Base-by-base conservation (phyloP, 2,113 vertebrate species). In the Cephalopholis sonnerati region DNA sequence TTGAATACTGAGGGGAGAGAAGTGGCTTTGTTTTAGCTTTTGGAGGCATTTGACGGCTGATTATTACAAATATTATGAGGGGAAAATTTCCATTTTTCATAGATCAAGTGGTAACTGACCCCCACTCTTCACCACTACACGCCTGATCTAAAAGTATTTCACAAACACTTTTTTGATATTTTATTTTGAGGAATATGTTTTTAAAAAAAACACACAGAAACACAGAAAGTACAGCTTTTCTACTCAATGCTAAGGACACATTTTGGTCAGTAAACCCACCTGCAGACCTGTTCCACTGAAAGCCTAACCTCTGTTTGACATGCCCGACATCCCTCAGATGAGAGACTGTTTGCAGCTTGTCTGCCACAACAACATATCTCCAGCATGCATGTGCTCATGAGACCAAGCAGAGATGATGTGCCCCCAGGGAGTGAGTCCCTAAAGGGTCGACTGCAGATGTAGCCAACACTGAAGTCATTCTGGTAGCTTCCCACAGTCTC, bases 391-490 rank as follows among this genome's bases (percentile, higher is more conserved):
- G 36, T 59, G 64, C 74, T 73, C 73, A 44, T 73, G 74, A 75
- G 64, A 75, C 53, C 66, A 25, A 55, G 44, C 25, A 48, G 27
- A 77, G 67, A 73, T 46, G 46, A 67, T 2, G 51, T 61, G 18
- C 18, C 65, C 65, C 57, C 25, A 59, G 65, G 66, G 39, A 79
- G 41, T 0, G 12, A 18, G 24, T 66, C 66, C 69, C 9, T 17
- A 44, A 29, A n/a, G 82, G 62, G 22, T 50, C 0, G 13, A 79
- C 44, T 80, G 85, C 82, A 76, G 79, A 82, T 80, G 79, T 2
- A 78, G 69, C 78, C 46, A 55, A 63, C 54, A 53, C 80, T 74
- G 24, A 51, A 81, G 77, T 62, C 51, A 50, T 82, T 82, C 69
- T 64, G 5, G 54, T 41, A 71, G 68, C 46, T 64, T 83, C 46